Percentiles rank a stretch among this genome's conserved stretches.
phyloP scores from a whole-genome alignment of 2,113 vertebrate species.

The Philantomba maxwellii region DNA sequence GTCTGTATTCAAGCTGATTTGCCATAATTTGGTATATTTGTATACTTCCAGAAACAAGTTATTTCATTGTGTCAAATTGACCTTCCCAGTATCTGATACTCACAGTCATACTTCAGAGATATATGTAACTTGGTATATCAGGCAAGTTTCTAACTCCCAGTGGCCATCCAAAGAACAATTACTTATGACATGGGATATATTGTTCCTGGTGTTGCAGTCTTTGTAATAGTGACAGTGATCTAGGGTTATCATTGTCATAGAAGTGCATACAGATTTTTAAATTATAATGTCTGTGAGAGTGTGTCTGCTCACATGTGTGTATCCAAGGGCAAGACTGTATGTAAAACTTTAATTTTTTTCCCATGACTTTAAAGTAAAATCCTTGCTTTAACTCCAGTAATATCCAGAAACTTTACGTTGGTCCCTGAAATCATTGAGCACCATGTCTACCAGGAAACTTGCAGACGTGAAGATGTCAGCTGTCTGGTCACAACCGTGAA shows the following conservation, averaged over 20 bases:
- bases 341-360: neutral
- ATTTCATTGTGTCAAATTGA: neutral
- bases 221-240: constrained; percentile 57
- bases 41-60: neutral
- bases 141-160: constrained; percentile 38
- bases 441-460: constrained; percentile 30
- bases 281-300: neutral
- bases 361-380: constrained; percentile 67
- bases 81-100: neutral
- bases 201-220: constrained; percentile 49
- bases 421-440: constrained; percentile 50
- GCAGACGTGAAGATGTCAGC: constrained; percentile 39
- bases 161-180: constrained; percentile 62
- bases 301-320: neutral
- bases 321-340: neutral
- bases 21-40: neutral
- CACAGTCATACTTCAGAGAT: neutral
- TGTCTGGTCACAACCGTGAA: constrained; percentile 13
- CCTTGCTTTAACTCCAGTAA: constrained; percentile 43
- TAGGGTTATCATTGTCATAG: constrained; percentile 45
- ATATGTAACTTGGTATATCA: neutral
- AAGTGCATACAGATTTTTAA: constrained; percentile 40
- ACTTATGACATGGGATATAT: constrained; percentile 63
- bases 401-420: constrained; percentile 37
- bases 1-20: neutral